Evolutionary conservation across 2,113 vertebrate genomes (phyloP).

Genomic region (Labeo catla): DNA sequence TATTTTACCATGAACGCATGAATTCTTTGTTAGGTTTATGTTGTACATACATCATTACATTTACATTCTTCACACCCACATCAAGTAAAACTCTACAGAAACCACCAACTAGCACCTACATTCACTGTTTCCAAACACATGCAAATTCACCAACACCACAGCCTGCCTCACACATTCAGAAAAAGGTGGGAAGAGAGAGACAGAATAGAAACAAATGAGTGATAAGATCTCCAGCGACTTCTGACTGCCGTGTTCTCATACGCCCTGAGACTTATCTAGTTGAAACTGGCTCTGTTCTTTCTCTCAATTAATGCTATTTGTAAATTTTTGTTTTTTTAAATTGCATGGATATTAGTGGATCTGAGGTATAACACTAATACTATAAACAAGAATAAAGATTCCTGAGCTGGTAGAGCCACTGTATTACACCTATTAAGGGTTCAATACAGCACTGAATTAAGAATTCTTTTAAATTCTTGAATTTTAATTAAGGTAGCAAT

Average conservation of each 20-base stretch:
- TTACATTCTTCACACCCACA: not conserved
- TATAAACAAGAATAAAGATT: not conserved
- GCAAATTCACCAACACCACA: conserved; percentile 6
- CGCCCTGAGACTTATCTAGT: not conserved
- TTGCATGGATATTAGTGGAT: not conserved
- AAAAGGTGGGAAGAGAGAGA: not conserved
- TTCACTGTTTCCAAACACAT: not conserved
- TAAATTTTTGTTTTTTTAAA: not conserved
- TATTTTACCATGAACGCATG: not conserved
- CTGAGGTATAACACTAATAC: not conserved
- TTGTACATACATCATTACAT: not conserved
- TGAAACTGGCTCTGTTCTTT: conserved; percentile 14
- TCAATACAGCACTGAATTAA: not conserved
- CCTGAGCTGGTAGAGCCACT: not conserved
- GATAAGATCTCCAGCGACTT: conserved; percentile 10
- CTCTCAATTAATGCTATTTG: not conserved
- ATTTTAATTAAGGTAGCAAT: not conserved
- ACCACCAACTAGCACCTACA: not conserved
- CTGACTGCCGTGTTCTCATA: not conserved
- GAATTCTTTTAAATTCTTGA: not conserved
- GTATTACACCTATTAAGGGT: not conserved
- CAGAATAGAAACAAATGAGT: not conserved
- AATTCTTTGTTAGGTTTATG: conserved; percentile 1
- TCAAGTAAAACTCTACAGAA: not conserved
- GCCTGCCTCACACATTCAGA: not conserved